Evolutionary conservation across 2,888 invertebrate genomes (phyloP).

Genomic region (Tetanocera ferruginea): DNA sequence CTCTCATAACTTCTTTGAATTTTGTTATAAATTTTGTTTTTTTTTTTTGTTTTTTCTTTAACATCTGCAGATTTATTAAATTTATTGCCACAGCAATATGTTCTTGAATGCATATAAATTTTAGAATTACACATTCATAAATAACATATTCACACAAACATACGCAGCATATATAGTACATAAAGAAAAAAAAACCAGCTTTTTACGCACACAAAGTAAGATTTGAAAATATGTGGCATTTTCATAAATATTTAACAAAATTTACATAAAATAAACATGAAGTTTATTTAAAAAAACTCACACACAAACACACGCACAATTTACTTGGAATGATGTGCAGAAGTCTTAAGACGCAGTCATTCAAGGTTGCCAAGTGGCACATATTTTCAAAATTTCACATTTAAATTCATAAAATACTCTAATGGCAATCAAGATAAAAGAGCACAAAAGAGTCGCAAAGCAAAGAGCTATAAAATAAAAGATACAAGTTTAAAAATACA

Average conservation of each 20-base stretch:
- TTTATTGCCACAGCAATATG: conserved; percentile 42
- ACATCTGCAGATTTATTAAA: conserved; percentile 9
- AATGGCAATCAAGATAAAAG: conserved; percentile 23
- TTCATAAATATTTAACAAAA: conserved; percentile 63
- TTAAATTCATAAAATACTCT: conserved; percentile 22
- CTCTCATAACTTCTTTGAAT: neutral
- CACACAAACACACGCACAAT: neutral
- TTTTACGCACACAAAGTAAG: conserved; percentile 43
- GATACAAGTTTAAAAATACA: neutral
- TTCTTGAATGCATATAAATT: conserved; percentile 7
- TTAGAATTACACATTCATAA: conserved; percentile 28
- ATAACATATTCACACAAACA: conserved; percentile 35
- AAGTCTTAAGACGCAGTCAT: neutral
- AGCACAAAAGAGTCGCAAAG: neutral
- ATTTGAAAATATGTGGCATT: conserved; percentile 62
- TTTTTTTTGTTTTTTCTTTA: neutral
- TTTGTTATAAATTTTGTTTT: neutral
- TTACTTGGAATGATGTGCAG: neutral
- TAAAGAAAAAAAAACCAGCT: neutral
- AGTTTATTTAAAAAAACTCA: conserved; percentile 36
- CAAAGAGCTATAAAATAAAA: too few relatives aligned
- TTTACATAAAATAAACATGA: conserved; percentile 60
- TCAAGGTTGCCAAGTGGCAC: neutral
- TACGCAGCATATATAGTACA: conserved; percentile 25
- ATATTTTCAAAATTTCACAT: neutral